Evolutionary conservation across 1,140 invertebrate species (phyloP), one percentile per base, ranked within the genome.

Genomic region (Drosophila mojavensis): DNA sequence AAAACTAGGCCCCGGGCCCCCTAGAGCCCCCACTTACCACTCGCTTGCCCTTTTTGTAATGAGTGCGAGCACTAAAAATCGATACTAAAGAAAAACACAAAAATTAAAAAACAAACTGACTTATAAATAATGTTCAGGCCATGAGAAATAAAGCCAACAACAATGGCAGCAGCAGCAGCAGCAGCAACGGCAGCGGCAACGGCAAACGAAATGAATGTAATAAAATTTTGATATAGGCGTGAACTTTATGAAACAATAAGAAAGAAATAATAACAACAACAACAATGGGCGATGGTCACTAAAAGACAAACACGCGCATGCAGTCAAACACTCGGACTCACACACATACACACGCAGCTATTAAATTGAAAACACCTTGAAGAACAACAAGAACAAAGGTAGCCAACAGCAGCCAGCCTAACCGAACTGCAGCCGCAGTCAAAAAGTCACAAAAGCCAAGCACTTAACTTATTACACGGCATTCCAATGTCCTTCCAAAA

Each of bases 401-500:
- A 47, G 47, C 9, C 30, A 73, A 75, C 67, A 58, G 56, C 61
- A 53, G 63, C 65, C 56, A 53, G 55, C 39, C 39, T 24, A 56
- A 24, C 17, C n/a, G 26, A 10, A 61, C 15, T 75, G 64, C 72
- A 78, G 43, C 36, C 45, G 58, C 45, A 61, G 59, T 43, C 56
- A 36, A 45, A 72, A 62, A 55, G 63, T 65, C 80, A 69, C 62
- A 88, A 89, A 86, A 88, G 83, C 69, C 72, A 20, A 88, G 83
- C 84, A 88, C 84, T 88, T 89, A 83, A 88, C 80, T 88, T 88
- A 88, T 88, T 83, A 89, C 84, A 83, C 73, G 83, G 83, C 84
- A 89, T 80, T 77, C 64, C 61, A 67, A 67, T 63, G 77, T 75
- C 66, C 61, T 66, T 78, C 73, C 36, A 78, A 39, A 39, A 68